Evolutionary conservation across 2,113 vertebrate species (phyloP), one percentile per base, ranked within the genome.

Genomic region (Anarhynchus alexandrinus): DNA sequence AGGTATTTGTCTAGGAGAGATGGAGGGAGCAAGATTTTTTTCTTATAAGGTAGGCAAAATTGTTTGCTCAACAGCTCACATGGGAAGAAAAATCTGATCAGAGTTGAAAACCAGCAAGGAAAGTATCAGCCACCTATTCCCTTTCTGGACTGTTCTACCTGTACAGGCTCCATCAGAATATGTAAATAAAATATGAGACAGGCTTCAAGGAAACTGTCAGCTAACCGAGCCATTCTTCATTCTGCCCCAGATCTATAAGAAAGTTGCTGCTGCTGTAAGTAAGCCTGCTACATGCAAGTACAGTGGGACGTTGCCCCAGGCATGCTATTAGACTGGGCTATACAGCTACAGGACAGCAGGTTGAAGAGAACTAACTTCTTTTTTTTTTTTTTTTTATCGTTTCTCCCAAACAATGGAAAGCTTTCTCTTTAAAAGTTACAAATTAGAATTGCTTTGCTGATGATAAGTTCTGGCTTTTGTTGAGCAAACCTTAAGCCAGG

Each of bases 401-500:
- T 93, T 66, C 61, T 79, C 32, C 17, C 13, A 25, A 84, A 95
- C 73, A 96, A 94, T 92, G 91, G 84, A 96, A 93, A 82, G 27
- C 66, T 95, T 96, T 96, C 47, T 92, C 49, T 92, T 96, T 87
- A 84, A 76, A 91, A 87, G 54, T 80, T 73, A 80, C 54, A 91
- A 91, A 97, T 93, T 79, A 89, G 81, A 95, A 87, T 36, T 88
- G 78, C 55, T 95, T 94, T 91, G 70, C 90, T 95, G 96, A 91
- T 95, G 95, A 97, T 96, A 96, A 97, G 92, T 45, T 96, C 94
- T 97, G 96, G 94, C 64, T 96, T 96, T 94, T 89, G 92, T 96
- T 96, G 89, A 94, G 67, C 61, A 96, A 89, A 88, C 71, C 81
- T 88, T 80, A 97, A 95, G 59, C 74, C 84, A 70, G 79, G 55